Base-by-base conservation (phyloP, 2,113 vertebrate genomes). In the Raja brachyura region DNA sequence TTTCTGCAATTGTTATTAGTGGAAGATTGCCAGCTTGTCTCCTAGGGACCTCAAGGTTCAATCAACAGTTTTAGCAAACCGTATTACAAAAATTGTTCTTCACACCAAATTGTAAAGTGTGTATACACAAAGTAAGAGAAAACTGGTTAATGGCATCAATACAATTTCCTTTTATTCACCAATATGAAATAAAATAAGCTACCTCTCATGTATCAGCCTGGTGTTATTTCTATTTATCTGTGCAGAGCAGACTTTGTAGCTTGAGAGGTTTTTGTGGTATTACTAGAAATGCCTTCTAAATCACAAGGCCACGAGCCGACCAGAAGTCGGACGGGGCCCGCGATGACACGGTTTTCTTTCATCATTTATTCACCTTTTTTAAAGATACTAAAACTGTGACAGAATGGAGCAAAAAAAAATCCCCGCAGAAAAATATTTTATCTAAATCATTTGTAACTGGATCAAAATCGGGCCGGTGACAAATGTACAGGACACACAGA, bases 11-110 rank as follows among this genome's bases (percentile, higher is more conserved):
- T 92, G 90, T 74, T 92, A 73, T 74, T 73, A 73, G 66, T 92
- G 90, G 90, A 74, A 74, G 90, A 92, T 92, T 92, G 90, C 90
- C 90, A 92, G 68, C 90, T 73, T 28, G 68, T 92, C 90, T 92
- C 68, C 9, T 2, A 74, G 68, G 33, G 66, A 92, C 90, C 90
- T 92, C 31, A 73, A 92, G 68, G 68, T 73, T 92, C 90, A 92
- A 54, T 92, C 90, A 92, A 92, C 39, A 22, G 68, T 54, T 92
- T 73, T 20, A 92, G 68, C 33, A 92, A 92, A 92, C 66, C 39
- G 33, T 68, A 92, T 92, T 73, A 70, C 22, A 48, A 92, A 73
- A 90, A 66, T 63, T 16, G 1, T 73, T 73, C 68, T 74, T 73
- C 68, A 92, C 18, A 39, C 59, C 39, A 39, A 68, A 22, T 73